phyloP scores from a whole-genome alignment of 2,888 invertebrate genomes.

The Drosophila pseudotakahashii region DNA sequence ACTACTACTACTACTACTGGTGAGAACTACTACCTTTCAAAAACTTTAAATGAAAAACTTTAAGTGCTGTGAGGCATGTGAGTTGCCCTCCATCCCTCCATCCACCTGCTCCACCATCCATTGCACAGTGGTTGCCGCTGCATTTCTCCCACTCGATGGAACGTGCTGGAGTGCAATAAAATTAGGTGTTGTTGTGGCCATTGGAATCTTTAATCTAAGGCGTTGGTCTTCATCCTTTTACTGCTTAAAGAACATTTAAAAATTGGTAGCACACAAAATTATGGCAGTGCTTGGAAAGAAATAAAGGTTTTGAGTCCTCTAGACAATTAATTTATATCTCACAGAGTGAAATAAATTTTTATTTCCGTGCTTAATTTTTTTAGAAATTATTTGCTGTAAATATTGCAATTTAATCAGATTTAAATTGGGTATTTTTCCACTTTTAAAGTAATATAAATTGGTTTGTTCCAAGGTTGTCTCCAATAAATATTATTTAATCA shows the following conservation, averaged over 20 bases:
- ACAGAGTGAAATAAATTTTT: too few relatives aligned
- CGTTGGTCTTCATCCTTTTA: conserved; percentile 15
- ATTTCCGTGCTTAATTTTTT: too few relatives aligned
- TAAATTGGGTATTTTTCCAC: too few relatives aligned
- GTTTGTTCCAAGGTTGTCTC: not conserved
- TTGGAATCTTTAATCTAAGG: conserved; percentile 31
- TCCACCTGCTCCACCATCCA: not conserved
- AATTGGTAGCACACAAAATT: too few relatives aligned
- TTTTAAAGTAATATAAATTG: too few relatives aligned
- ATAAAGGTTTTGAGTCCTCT: too few relatives aligned
- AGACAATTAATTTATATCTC: too few relatives aligned
- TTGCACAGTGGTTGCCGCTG: conserved; percentile 29
- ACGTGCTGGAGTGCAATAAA: conserved; percentile 42
- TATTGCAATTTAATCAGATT: too few relatives aligned
- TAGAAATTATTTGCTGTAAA: too few relatives aligned
- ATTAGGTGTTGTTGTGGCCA: conserved; percentile 32
- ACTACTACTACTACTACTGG: not conserved
- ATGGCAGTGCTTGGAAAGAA: too few relatives aligned
- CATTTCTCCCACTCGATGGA: conserved; percentile 14
- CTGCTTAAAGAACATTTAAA: conserved; percentile 13
- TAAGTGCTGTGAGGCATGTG: conserved; percentile 59
- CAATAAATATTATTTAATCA: not conserved
- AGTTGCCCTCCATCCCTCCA: not conserved
- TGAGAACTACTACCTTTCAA: conserved; percentile 49
- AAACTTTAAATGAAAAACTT: conserved; percentile 77